Evolutionary conservation across 2,888 invertebrate species (phyloP), one percentile per base, ranked within the genome.

Genomic region (Oeneis ivallda): DNA sequence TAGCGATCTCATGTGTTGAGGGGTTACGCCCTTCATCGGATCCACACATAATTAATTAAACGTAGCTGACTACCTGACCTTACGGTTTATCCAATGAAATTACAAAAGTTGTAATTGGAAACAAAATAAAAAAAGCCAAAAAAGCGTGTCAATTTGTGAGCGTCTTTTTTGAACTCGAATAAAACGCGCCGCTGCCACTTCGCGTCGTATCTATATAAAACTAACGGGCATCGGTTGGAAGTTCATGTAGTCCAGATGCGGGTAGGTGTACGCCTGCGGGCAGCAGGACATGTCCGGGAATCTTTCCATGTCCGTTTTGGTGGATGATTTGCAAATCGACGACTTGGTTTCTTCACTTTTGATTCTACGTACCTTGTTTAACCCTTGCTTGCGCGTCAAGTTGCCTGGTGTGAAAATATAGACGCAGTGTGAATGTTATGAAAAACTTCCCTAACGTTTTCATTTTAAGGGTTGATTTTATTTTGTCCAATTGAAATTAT

Each of bases 191-290:
- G 7, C 7, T 43, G 43, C 13, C 43, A n/a, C 7, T 13, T 11
- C 13, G 50, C 50, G 11, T 26, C 50, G 13, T 50, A 9, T 11
- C 26, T 8, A 9, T n/a, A n/a, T 11, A 52, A 52, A 77, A 88
- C 88, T 89, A 89, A 92, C 92, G 78, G 90, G 88, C 77, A 85
- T 76, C 9, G 89, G 85, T 73, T 91, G 82, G 79, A 88, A 90
- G 75, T 87, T 85, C 72, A 81, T 66, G 69, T 83, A 86, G 74
- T 92, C 90, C 86, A 89, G 65, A 70, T 89, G 85, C 53, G 86
- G 86, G 72, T 86, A 89, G 2, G 78, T 74, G 69, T 80, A 79
- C 69, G 81, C 79, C 8, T 67, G 67, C 59, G 72, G 74, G 65
- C 77, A 79, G 59, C 75, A 71, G 2, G 76, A 62, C n/a, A 74